Conservation (phyloP, 2,797 vertebrate species). For the Gallinago stenura region DNA sequence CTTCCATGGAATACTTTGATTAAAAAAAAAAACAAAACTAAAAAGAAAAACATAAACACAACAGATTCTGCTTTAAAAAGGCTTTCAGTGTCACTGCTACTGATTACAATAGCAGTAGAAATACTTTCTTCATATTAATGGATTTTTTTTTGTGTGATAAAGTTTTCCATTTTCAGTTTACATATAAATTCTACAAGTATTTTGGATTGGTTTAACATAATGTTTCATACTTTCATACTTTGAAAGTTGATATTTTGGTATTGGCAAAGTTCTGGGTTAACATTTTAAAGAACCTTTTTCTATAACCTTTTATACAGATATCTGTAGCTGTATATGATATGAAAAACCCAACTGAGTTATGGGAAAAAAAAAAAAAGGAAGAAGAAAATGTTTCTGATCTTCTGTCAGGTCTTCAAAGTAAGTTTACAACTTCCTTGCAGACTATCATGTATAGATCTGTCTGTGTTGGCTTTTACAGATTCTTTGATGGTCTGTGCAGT, state of each 20-base stretch:
- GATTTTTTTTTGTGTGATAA: neutral
- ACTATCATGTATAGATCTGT: neutral
- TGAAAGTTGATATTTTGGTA: neutral
- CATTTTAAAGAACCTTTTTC: neutral
- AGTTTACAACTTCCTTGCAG: conserved; percentile 9
- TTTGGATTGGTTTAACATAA: neutral
- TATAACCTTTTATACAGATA: neutral
- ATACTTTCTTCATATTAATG: neutral
- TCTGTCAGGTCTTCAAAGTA: conserved; percentile 1
- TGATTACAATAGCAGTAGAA: neutral
- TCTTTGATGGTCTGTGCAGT: neutral
- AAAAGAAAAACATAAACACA: neutral
- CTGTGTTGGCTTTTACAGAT: conserved; percentile 8
- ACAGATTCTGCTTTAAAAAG: neutral
- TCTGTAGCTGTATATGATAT: neutral
- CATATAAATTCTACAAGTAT: neutral
- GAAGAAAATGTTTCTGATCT: neutral
- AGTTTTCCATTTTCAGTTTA: neutral
- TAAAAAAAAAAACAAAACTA: too few relatives aligned
- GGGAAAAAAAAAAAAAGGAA: neutral
- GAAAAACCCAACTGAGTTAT: neutral
- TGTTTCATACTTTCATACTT: neutral
- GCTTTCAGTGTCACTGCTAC: neutral
- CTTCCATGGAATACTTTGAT: neutral
- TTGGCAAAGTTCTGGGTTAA: neutral